These are phyloP conservation scores for Agonum fuliginosum DNA, from an alignment of 2,888 invertebrate species.

Conservation along the genomic window DNA sequence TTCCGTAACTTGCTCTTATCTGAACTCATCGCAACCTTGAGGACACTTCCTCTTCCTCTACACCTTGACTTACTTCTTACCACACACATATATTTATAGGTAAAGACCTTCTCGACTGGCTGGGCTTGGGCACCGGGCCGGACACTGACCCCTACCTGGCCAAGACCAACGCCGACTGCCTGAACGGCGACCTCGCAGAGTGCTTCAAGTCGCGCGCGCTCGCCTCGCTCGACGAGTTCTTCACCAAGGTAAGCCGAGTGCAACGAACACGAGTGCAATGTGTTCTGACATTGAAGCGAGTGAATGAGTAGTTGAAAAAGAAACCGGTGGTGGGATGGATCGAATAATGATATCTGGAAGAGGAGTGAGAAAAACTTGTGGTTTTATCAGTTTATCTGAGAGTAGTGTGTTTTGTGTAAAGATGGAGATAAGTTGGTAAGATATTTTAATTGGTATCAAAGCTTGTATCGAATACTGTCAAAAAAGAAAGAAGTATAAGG, in stretches of 20 bases:
- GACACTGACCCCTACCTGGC: slow-evolving; percentile 87
- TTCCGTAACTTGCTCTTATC: too few relatives aligned
- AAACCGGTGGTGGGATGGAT: not conserved
- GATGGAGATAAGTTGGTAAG: too few relatives aligned
- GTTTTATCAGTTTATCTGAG: too few relatives aligned
- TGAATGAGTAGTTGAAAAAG: not conserved
- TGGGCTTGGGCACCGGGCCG: slow-evolving; percentile 83
- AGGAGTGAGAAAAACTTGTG: too few relatives aligned
- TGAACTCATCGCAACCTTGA: not conserved
- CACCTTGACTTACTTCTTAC: not conserved
- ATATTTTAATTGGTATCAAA: too few relatives aligned
- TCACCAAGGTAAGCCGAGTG: slow-evolving; percentile 75
- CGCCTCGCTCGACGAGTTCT: slow-evolving; percentile 85
- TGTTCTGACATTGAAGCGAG: not conserved
- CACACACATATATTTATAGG: too few relatives aligned
- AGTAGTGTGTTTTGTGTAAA: too few relatives aligned
- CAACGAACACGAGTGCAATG: not conserved
- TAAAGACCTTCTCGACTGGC: slow-evolving; percentile 85
- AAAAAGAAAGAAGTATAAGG: too few relatives aligned
- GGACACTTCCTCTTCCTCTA: not conserved
- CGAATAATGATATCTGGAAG: too few relatives aligned
- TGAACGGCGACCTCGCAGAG: slow-evolving; percentile 88
- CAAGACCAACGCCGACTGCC: slow-evolving; percentile 83
- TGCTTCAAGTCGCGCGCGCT: slow-evolving; percentile 90
- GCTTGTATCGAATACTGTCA: too few relatives aligned